These are phyloP conservation scores for Ephydatia muelleri DNA, from an alignment of 37 sponge, comb jelly and placozoan genomes.

Conservation along the genomic window DNA sequence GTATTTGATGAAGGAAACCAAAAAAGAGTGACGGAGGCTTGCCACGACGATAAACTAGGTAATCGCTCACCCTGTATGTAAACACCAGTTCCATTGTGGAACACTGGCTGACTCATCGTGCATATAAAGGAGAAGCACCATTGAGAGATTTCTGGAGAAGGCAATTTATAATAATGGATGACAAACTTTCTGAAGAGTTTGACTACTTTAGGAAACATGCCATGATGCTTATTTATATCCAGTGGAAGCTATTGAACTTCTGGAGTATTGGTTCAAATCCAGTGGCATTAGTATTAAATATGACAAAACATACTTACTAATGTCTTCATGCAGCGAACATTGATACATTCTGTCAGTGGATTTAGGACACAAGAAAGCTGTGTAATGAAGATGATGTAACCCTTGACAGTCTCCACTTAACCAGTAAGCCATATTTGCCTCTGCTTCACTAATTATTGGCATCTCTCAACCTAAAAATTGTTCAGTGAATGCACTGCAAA, in stretches of 20 bases:
- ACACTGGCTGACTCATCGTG: not conserved
- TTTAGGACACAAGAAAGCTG: not conserved
- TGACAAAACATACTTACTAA: no score
- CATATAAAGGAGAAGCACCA: not conserved
- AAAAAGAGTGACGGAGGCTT: slow-evolving; percentile 7
- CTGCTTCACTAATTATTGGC: not conserved
- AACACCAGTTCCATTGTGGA: not conserved
- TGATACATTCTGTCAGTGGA: slow-evolving; percentile 1
- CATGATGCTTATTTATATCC: not conserved
- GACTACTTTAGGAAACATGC: not conserved
- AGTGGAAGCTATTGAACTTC: not conserved
- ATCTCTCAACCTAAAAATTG: not conserved
- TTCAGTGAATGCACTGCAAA: not conserved
- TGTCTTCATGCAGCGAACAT: not conserved
- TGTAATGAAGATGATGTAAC: not conserved
- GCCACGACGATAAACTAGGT: slow-evolving; percentile 14
- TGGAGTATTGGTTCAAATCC: slow-evolving; percentile 1
- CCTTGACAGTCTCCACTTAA: not conserved
- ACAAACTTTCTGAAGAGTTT: not conserved
- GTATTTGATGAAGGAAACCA: slow-evolving; percentile 8
- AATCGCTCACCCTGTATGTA: not conserved
- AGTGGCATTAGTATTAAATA: not conserved
- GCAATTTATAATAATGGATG: not conserved
- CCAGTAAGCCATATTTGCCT: not conserved
- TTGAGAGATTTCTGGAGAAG: not conserved